phyloP scores from a whole-genome alignment of 1,140 invertebrate species.

The Rhynchophorus ferrugineus region DNA sequence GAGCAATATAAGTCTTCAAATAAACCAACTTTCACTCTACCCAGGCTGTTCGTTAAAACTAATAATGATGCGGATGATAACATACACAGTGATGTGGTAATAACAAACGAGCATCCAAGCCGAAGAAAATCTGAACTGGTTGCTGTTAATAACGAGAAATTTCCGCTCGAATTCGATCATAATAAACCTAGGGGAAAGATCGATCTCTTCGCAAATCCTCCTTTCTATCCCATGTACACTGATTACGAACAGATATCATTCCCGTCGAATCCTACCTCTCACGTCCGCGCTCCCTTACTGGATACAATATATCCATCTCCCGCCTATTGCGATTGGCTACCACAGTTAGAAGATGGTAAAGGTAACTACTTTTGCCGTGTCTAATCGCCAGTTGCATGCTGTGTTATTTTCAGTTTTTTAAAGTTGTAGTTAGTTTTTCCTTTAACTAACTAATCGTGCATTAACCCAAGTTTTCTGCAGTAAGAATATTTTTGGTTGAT shows the following conservation, averaged over 20 bases:
- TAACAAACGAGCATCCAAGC: slow-evolving; percentile 18
- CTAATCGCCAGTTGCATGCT: slow-evolving; percentile 36
- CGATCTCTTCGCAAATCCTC: slow-evolving; percentile 34
- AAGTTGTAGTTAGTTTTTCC: slow-evolving; percentile 31
- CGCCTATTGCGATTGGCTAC: slow-evolving; percentile 40
- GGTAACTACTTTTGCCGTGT: slow-evolving; percentile 35
- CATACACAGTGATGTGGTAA: neutral
- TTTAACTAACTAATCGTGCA: slow-evolving; percentile 30
- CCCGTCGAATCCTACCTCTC: too few species aligned
- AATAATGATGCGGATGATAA: slow-evolving; percentile 22
- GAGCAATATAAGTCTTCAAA: slow-evolving; percentile 4
- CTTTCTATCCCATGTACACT: slow-evolving; percentile 34
- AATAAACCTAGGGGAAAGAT: slow-evolving; percentile 15
- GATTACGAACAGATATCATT: too few species aligned
- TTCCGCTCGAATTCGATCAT: slow-evolving; percentile 30
- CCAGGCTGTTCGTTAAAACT: slow-evolving; percentile 35
- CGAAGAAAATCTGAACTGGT: slow-evolving; percentile 33
- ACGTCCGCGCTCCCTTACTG: slow-evolving; percentile 16
- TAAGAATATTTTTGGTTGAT: slow-evolving; percentile 37
- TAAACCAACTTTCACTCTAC: slow-evolving; percentile 35
- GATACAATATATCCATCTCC: slow-evolving; percentile 24
- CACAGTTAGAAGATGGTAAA: slow-evolving; percentile 29
- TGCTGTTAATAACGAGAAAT: slow-evolving; percentile 31
- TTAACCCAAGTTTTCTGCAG: slow-evolving; percentile 32
- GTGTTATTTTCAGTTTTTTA: slow-evolving; percentile 28